Evolutionary conservation across 2,113 vertebrate genomes (phyloP), one percentile per base, ranked within the genome.

Genomic region (Cyphomyrus discorhynchus): DNA sequence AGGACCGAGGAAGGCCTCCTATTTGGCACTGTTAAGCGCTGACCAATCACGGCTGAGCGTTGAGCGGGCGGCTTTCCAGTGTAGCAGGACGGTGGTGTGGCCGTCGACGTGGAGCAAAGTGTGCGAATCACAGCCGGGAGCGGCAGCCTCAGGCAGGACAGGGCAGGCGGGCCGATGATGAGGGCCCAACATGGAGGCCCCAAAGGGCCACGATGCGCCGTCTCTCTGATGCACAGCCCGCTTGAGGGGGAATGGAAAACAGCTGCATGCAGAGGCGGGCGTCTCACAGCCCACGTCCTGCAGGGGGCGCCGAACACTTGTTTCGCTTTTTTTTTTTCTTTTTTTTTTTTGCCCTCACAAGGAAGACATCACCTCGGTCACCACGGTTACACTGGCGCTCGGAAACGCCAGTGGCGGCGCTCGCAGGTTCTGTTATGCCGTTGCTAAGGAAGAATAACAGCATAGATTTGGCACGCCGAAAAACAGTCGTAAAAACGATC

Each of bases 401-500:
- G 19, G 31, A 82, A 53, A 45, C 9, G 2, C 9, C 19, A 86
- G 52, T 24, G 56, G 52, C 62, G 50, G 8, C 39, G 21, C 39
- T 70, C 27, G 21, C 74, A 88, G 86, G 90, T 77, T 47, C 87
- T 84, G 42, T 85, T 88, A 45, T 89, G 39, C 70, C 24, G 86
- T 90, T 47, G 45, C 58, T 88, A 84, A 80, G 86, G 53, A 90
- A 84, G 87, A 90, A 90, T 84, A 87, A 90, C 77, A 85, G 88
- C 77, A 88, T 83, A 11, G 8, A 21, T 45, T 88, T 90, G 90
- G 90, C 90, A 45, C 9, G 3, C 50, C 2, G 8, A 11, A 42
- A 82, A 83, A 50, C 19, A 21, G 88, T 39, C 24, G 82, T 82
- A 74, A 89, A 89, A 83, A 31, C 5, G 50, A 4, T 74, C 50